Evolutionary conservation across 2,113 vertebrate genomes (phyloP), one percentile per base, ranked within the genome.

Genomic region (Isichthys henryi): DNA sequence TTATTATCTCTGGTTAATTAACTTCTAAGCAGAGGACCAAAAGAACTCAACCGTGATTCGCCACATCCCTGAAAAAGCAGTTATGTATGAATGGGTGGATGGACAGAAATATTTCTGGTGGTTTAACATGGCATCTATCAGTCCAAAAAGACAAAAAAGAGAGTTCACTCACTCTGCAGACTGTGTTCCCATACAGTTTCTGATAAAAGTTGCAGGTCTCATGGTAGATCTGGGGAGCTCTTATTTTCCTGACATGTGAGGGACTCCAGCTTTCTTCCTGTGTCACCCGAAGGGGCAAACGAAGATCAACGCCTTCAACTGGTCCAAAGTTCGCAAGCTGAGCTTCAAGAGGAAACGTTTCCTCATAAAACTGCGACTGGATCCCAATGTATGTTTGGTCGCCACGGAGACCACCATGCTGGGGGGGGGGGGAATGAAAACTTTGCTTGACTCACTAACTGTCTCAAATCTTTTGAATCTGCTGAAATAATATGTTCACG

Each of bases 291-390:
- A 99, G 99, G 97, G 97, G 92, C 96, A 98, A 92, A 99, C 97
- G 1, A 98, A 96, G 95, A 99, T 99, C 93, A 99, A 99, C 90
- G 96, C 97, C 92, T 99, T 99, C 94, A 99, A 98, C 94, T 99
- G 99, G 98, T 97, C 98, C 85, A 99, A 98, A 94, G 97, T 99
- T 90, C 97, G 98, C 85, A 99, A 99, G 93, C 95, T 99, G 95
- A 99, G 99, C 94, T 99, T 99, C 96, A 99, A 99, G 96, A 97
- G 99, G 91, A 99, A 99, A 90, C 96, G 98, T 50, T 99, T 99
- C 93, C 98, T 99, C 85, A 97, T 99, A 93, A 99, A 99, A 90
- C 95, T 99, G 19, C 96, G 97, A 31, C 97, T 97, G 0, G 98
- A 99, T 92, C 95, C 96, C 35, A 99, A 98, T 39, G 99, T 99